Evolutionary conservation across 1,140 invertebrate species (phyloP), one percentile per base, ranked within the genome.

Genomic region (Papilio aristodemus): DNA sequence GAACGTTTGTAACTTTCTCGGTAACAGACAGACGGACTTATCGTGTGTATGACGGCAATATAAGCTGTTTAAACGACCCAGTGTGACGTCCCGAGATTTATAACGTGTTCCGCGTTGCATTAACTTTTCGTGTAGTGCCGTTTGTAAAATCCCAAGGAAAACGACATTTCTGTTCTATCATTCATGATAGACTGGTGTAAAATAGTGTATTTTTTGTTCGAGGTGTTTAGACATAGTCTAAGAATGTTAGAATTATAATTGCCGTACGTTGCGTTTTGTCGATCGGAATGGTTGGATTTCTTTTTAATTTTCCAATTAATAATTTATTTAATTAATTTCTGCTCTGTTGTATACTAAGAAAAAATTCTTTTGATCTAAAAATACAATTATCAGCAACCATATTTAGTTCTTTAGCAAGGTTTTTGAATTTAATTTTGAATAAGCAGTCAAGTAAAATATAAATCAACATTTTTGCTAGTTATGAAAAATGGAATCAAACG

Each of bases 1-100:
- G 37, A n/a, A 66, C 63, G 14, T 50, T 66, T 36, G 63, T 66
- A 66, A 66, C 63, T 66, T 66, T 66, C 27, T 0, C 17, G 11
- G 63, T 14, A 66, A 66, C 27, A 50, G 38, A 27, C 63, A 46
- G 58, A 50, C n/a, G n/a, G 41, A 8, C 46, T 66, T 46, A 43
- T 46, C 39, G n/a, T n/a, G 19, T 66, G 13, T 22, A 36, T 64
- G 39, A 22, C 5, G 4, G 41, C 25, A 46, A 14, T 17, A 43
- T 19, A 25, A 66, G 22, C 39, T 9, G 41, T 17, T 32, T 32
- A 5, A 64, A 64, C 59, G 59, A 37, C 59, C 9, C 14, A 62
- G 36, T 38, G 14, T 36, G 63, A 66, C 63, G 14, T 27, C 41
- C 7, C n/a, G 22, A 46, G 43, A 66, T 66, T 66, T 66, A 66